Percentiles rank a stretch among this genome's conserved stretches.
Conservation (phyloP, 2,888 invertebrate species). For the Pseudococcus longispinus region DNA sequence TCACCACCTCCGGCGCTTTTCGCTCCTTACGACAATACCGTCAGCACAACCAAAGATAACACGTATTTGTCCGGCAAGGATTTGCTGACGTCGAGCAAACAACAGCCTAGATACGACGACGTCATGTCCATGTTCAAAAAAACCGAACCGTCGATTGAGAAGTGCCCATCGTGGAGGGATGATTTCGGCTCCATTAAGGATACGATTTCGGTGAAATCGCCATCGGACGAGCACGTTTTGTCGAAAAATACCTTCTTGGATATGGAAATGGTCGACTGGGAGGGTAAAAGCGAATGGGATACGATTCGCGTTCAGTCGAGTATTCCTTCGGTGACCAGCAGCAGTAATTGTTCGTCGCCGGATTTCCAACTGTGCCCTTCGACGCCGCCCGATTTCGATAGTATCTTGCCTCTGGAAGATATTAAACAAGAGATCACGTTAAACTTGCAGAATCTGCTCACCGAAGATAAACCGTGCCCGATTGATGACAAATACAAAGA, state of each 20-base stretch:
- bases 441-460: conserved; percentile 70
- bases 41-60: conserved; percentile 56
- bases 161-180: conserved; percentile 37
- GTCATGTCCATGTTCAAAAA: conserved; percentile 14
- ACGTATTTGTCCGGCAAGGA: conserved; percentile 26
- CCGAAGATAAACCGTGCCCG: conserved; percentile 66
- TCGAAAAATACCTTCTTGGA: conserved; percentile 57
- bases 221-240: background rate
- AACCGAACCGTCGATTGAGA: background rate
- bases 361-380: conserved; percentile 57
- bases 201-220: background rate
- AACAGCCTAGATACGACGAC: conserved; percentile 25
- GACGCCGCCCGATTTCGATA: conserved; percentile 57
- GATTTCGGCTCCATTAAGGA: conserved; percentile 30
- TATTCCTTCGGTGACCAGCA: conserved; percentile 46
- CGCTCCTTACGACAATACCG: conserved; percentile 54
- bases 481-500: background rate
- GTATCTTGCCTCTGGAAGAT: conserved; percentile 53
- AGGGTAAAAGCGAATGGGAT: conserved; percentile 54
- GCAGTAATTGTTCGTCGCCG: conserved; percentile 58
- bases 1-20: conserved; percentile 59
- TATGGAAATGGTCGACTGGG: conserved; percentile 57
- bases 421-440: conserved; percentile 70
- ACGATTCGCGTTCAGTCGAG: conserved; percentile 45
- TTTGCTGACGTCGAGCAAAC: background rate